Percentiles rank a stretch among this genome's conserved stretches.
Evolutionary conservation across 2,797 vertebrate genomes (phyloP).

Genomic region (Acridotheres tristis): DNA sequence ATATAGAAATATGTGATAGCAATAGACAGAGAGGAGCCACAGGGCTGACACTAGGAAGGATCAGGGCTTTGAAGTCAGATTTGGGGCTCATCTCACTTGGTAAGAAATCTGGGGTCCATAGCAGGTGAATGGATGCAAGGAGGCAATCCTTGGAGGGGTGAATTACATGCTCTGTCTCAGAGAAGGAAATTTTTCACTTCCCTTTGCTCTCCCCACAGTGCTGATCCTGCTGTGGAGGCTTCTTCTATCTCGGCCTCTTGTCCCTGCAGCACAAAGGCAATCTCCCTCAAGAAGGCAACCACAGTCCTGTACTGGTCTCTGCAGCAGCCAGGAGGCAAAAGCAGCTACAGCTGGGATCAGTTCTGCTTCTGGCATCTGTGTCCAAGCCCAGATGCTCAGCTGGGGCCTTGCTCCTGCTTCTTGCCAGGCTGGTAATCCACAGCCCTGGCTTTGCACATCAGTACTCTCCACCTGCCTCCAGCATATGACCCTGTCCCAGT

Average conservation of each 20-base stretch:
- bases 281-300: background rate
- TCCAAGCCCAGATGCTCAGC: background rate
- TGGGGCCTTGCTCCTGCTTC: background rate
- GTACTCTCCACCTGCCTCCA: background rate
- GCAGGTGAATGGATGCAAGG: background rate
- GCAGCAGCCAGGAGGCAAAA: background rate
- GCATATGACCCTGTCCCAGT: background rate
- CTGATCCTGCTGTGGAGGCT: background rate
- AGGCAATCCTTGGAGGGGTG: background rate
- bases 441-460: background rate
- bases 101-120: background rate
- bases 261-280: background rate
- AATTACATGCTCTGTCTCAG: background rate
- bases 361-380: background rate
- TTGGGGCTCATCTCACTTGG: background rate
- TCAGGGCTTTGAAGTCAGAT: background rate
- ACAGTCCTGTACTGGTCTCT: background rate
- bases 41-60: background rate
- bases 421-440: background rate
- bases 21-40: constrained; percentile 22
- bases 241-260: background rate
- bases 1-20: background rate
- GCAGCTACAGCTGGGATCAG: background rate
- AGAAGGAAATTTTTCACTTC: background rate
- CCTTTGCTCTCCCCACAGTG: background rate